phyloP scores from a whole-genome alignment of 2,888 invertebrate genomes.

The Drosophila rubida region DNA sequence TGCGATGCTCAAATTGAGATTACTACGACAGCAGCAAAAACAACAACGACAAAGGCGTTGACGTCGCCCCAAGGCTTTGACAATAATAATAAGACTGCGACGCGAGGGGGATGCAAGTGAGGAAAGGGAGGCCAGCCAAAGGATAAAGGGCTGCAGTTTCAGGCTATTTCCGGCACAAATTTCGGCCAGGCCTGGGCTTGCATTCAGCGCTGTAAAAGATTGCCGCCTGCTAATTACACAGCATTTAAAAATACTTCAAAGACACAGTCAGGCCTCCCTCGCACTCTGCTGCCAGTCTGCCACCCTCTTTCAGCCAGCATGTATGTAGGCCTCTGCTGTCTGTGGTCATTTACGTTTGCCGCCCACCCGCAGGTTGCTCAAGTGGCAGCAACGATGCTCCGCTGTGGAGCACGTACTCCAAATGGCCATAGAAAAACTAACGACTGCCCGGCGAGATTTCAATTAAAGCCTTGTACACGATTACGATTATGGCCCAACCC shows the following conservation, averaged over 20 bases:
- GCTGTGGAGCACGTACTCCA: conserved; percentile 70
- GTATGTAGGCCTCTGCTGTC: background rate
- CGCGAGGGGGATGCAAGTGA: background rate
- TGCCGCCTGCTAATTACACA: conserved; percentile 63
- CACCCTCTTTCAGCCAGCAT: background rate
- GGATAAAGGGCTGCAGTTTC: conserved; percentile 22
- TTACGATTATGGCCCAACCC: conserved; percentile 43
- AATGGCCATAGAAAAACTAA: conserved; percentile 60
- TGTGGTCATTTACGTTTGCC: conserved; percentile 25
- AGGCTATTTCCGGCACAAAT: conserved; percentile 46
- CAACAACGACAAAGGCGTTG: conserved; percentile 37
- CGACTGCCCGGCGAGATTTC: conserved; percentile 65
- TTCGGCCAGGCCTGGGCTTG: conserved; percentile 6
- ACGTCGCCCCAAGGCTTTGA: conserved; percentile 54
- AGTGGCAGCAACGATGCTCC: conserved; percentile 10
- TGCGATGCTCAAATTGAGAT: conserved; percentile 60
- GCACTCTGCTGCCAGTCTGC: background rate
- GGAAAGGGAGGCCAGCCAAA: background rate
- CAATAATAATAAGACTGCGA: conserved; percentile 62
- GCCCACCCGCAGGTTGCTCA: conserved; percentile 7
- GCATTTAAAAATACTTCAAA: conserved; percentile 47
- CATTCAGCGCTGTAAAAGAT: conserved; percentile 28
- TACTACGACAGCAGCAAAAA: conserved; percentile 25
- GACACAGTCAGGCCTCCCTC: conserved; percentile 4
- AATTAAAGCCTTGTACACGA: conserved; percentile 63